Base-by-base conservation (phyloP, 2,113 vertebrate genomes). In the Ardeotis arabs region DNA sequence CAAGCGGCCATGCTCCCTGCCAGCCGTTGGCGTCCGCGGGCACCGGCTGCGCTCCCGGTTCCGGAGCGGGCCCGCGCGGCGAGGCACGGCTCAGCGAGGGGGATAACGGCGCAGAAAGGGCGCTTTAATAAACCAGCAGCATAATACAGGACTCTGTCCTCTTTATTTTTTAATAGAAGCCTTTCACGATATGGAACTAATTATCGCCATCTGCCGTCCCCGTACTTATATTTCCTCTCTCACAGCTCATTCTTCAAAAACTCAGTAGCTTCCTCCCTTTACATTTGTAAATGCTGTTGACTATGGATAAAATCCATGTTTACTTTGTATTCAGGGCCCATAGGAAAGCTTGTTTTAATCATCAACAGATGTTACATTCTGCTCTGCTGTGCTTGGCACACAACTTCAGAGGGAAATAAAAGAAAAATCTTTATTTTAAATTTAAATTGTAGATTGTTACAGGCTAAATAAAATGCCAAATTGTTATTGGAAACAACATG, bases 241-340 rank as follows among this genome's bases (percentile, higher is more conserved):
- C 97, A 97, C 98, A 98, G 98, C 98, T 98, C 99, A 98, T 99
- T 99, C 99, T 99, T 99, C 99, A 99, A 98, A 99, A 99, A 99
- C 99, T 99, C 99, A 98, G 99, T 99, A 99, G 99, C 99, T 99
- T 99, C 99, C 99, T 99, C 99, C 98, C 98, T 98, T 98, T 98
- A 98, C 98, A 98, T 99, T 99, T 99, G 99, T 99, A 99, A 99
- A 99, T 98, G 98, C 98, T 99, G 99, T 99, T 99, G 99, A 99
- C 98, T 98, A 97, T 99, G 99, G 98, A 99, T 99, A 97, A 98
- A 98, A 97, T 99, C 99, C 99, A 99, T 99, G 99, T 99, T 99
- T 99, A 99, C 98, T 99, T 99, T 99, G 98, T 99, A 98, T 99
- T 98, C 98, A 98, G 95, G 98, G 98, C 98, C 98, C 98, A 98